These are phyloP conservation scores for Xylocampa areola DNA, from an alignment of 2,888 invertebrate species.

Conservation along the genomic window DNA sequence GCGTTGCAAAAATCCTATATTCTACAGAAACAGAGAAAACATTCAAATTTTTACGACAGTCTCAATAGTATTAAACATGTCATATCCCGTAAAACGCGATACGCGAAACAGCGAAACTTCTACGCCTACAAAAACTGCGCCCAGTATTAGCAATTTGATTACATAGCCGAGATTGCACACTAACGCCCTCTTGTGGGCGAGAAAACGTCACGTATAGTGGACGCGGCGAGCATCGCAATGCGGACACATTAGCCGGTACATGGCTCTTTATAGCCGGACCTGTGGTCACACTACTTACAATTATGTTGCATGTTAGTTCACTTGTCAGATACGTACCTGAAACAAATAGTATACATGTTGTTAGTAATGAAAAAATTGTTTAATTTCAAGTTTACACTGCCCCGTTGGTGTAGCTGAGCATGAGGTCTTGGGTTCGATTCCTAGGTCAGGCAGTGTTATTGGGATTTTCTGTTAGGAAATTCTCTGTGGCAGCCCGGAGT, in stretches of 20 bases:
- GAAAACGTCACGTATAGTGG: conserved; percentile 72
- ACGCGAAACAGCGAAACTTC: conserved; percentile 31
- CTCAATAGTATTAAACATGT: conserved; percentile 38
- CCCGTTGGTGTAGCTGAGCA: too few species aligned
- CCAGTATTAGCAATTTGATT: conserved; percentile 73
- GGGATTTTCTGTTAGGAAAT: too few species aligned
- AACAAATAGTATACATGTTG: conserved; percentile 50
- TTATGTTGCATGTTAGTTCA: conserved; percentile 32
- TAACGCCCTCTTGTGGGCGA: conserved; percentile 73
- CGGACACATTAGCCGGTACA: conserved; percentile 44
- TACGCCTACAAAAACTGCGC: conserved; percentile 63
- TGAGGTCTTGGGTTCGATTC: too few species aligned
- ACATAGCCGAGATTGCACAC: conserved; percentile 70
- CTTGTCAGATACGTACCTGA: conserved; percentile 63
- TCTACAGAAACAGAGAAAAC: conserved; percentile 39
- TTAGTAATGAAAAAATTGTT: conserved; percentile 16
- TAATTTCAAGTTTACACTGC: too few species aligned
- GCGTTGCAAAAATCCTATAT: conserved; percentile 38
- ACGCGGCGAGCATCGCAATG: conserved; percentile 72
- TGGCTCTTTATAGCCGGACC: conserved; percentile 34
- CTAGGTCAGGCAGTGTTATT: too few species aligned
- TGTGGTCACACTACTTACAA: conserved; percentile 54
- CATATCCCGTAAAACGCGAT: conserved; percentile 56
- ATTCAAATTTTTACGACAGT: conserved; percentile 49
- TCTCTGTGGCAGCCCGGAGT: too few species aligned